A percentile compares a stretch with the other conserved stretches of the same genome.
Conservation (phyloP, 2,113 vertebrate species). For the Oreamnos americanus region DNA sequence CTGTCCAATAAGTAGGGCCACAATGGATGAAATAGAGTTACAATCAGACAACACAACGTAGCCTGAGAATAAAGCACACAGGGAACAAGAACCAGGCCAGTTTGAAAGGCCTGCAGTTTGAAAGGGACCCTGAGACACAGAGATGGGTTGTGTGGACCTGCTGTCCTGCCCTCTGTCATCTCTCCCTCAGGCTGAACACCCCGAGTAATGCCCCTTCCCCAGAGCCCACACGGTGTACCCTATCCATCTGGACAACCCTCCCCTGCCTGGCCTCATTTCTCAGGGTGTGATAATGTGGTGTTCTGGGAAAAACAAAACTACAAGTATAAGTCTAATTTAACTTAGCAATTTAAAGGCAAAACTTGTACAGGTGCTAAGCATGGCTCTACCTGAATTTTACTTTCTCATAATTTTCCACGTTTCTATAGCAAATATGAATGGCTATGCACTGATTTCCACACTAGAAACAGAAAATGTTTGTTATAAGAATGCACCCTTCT, state of each 20-base stretch:
- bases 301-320: not conserved
- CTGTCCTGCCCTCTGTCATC: not conserved
- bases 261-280: fast-evolving
- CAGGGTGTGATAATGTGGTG: not conserved
- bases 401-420: not conserved
- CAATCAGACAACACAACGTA: not conserved
- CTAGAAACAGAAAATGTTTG: not conserved
- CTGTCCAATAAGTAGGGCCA: not conserved
- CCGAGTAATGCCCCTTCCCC: fast-evolving
- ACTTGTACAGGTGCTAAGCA: not conserved
- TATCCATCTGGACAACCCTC: fast-evolving
- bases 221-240: not conserved
- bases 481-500: not conserved
- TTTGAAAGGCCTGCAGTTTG: not conserved
- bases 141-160: fast-evolving
- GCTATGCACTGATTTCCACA: not conserved
- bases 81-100: not conserved
- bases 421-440: not conserved
- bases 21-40: not conserved
- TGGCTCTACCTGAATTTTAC: not conserved
- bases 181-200: not conserved
- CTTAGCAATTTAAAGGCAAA: not conserved
- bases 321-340: not conserved
- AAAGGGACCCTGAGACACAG: not conserved
- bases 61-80: not conserved